Percentiles rank a stretch among this genome's conserved stretches.
phyloP scores from a whole-genome alignment of 2,797 vertebrate species.

The Acipenser ruthenus region DNA sequence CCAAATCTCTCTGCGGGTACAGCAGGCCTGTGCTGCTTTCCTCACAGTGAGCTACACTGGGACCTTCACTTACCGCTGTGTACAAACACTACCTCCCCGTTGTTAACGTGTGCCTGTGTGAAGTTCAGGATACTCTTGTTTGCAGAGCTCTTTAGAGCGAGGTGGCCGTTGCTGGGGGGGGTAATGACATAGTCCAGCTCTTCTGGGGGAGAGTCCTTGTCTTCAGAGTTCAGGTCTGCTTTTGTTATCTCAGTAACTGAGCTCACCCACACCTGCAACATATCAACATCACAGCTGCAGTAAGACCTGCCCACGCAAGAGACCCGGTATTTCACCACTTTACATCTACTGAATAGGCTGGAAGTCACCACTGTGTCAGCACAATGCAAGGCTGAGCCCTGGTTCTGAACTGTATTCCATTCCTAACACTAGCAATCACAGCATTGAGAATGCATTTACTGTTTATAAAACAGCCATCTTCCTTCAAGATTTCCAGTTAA shows the following conservation, averaged over 20 bases:
- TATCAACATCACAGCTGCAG: background rate
- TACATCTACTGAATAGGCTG: background rate
- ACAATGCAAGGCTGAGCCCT: no score
- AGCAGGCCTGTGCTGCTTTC: no score
- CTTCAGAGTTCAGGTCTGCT: constrained; percentile 65
- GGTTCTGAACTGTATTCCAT: no score
- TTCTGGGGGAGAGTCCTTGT: constrained; percentile 60
- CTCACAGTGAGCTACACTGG: no score
- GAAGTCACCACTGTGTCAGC: background rate
- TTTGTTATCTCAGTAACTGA: constrained; percentile 74
- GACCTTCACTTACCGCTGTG: constrained; percentile 62
- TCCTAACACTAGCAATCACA: no score
- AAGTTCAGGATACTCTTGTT: constrained; percentile 71
- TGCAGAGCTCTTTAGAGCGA: constrained; percentile 73
- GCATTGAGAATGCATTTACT: no score
- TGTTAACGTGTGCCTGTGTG: constrained; percentile 73
- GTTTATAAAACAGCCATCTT: no score
- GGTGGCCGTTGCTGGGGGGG: constrained; percentile 74
- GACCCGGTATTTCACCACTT: background rate
- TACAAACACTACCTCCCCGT: constrained; percentile 75
- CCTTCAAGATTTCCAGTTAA: no score
- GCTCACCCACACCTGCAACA: constrained; percentile 72
- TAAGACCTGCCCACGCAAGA: constrained; percentile 12
- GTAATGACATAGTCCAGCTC: constrained; percentile 70
- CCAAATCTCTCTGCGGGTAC: no score